Evolutionary conservation across 2,113 vertebrate species (phyloP), one percentile per base, ranked within the genome.

Genomic region (Mungos mungo): DNA sequence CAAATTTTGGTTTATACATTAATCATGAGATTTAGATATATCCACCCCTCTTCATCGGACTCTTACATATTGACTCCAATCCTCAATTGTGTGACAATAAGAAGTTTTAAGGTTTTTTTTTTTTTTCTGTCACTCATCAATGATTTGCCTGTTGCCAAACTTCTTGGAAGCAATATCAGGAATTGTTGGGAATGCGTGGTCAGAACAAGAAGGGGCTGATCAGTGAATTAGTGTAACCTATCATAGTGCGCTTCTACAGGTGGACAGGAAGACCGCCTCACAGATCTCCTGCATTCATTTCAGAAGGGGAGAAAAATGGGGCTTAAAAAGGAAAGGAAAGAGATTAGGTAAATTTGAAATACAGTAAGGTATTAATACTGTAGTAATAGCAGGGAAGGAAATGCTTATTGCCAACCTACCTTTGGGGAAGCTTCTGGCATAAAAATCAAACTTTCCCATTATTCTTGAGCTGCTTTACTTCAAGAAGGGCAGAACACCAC

Each of bases 391-490:
- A 94, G 38, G 60, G 45, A 96, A 95, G 65, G 52, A 45, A 72
- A 92, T 72, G 52, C 84, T 85, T 93, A 50, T 14, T 76, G 54
- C 15, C 63, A 95, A 79, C 33, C 95, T 77, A 87, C 82, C 88
- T 95, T 52, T 29, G 91, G 71, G 76, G 71, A 92, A 92, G 57
- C 60, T 97, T 98, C 97, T 96, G 93, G 96, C 54, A 97, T 96
- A 38, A 90, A 95, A 97, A 94, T 82, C 82, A 96, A 95, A 83
- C 41, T 95, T 89, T 74, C 95, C 77, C 0, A 6, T 72, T 91
- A 96, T 50, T 88, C 83, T 33, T 50, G 95, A 95, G 83, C 41
- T 92, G 52, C 2, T 93, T 82, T 95, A 66, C 19, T 88, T 63
- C 29, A 71, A 86, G 69, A 81, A 52, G 29, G 50, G 16, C 5